These are phyloP conservation scores for Florisuga fusca DNA, from an alignment of 2,797 vertebrate species.

Conservation along the genomic window DNA sequence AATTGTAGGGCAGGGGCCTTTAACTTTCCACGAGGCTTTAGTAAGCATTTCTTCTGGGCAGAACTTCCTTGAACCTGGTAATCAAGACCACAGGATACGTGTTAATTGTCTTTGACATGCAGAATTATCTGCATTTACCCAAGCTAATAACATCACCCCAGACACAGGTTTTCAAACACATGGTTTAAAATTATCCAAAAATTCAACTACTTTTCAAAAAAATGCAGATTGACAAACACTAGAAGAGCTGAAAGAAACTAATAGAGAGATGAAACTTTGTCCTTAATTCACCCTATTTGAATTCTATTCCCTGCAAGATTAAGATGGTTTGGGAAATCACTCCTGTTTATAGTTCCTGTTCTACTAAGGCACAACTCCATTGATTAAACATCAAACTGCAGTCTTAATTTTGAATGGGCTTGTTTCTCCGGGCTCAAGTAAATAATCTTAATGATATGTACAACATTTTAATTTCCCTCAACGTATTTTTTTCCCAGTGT, in stretches of 20 bases:
- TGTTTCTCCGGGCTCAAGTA: neutral
- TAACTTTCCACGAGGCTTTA: conserved; percentile 74
- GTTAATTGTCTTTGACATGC: conserved; percentile 76
- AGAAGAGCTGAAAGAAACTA: neutral
- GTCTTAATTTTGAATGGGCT: neutral
- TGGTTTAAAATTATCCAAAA: conserved; percentile 41
- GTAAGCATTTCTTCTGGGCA: conserved; percentile 68
- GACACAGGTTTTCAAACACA: conserved; percentile 46
- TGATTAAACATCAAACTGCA: neutral
- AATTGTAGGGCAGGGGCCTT: conserved; percentile 69
- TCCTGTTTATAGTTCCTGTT: conserved; percentile 5
- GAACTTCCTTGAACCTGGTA: conserved; percentile 77
- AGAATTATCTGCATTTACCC: conserved; percentile 74
- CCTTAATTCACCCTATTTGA: neutral
- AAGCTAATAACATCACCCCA: conserved; percentile 64
- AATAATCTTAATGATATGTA: neutral
- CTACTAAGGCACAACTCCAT: neutral
- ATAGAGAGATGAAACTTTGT: neutral
- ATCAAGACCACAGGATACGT: conserved; percentile 76
- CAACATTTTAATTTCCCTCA: neutral
- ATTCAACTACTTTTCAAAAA: conserved; percentile 33
- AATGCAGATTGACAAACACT: neutral
- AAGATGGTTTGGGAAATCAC: neutral
- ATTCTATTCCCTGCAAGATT: neutral
- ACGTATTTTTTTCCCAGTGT: neutral